Base-by-base conservation (phyloP, 2,113 vertebrate genomes). In the Lasiurus cinereus region DNA sequence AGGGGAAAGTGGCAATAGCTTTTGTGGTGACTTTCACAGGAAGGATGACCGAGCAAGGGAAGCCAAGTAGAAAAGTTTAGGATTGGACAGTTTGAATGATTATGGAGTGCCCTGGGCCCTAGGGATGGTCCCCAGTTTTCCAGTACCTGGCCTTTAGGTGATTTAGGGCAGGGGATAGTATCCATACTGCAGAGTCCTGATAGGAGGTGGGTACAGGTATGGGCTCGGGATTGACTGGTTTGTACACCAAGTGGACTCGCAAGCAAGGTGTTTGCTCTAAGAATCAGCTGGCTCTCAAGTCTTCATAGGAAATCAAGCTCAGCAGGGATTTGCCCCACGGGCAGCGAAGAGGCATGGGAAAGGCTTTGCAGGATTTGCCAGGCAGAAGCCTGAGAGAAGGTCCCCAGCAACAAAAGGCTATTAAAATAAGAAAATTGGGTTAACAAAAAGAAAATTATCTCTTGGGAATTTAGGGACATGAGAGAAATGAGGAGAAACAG, bases 1-100 rank as follows among this genome's bases (percentile, higher is more conserved):
- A 3, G 31, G 8, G 1, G 21, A 4, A 6, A 39, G 24, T 3
- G 12, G 11, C 31, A 39, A 46, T 1, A 21, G 43, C 24, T 13
- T 72, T 64, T 15, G 7, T 0, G 8, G 10, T 14, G 24, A 14
- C 62, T 48, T 43, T 10, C 12, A 12, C 8, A 62, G 13, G 5
- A 89, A 54, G 85, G 78, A 48, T 2, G 3, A 29, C 43, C 22
- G 70, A 29, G 11, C 14, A 8, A 19, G 43, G 46, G 18, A 66
- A 90, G 39, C 39, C 48, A 59, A 21, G 21, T 67, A 74, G 50
- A 19, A 11, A 43, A 46, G 27, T 69, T 8, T 73, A 3, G 1
- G 31, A 79, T 2, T 14, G 19, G 21, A 24, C 2, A 16, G n/a
- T 59, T 8, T 56, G 43, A 74, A 48, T 29, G 50, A 86, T 56